Conservation (phyloP, 2,113 vertebrate genomes). For the Theristicus caerulescens region DNA sequence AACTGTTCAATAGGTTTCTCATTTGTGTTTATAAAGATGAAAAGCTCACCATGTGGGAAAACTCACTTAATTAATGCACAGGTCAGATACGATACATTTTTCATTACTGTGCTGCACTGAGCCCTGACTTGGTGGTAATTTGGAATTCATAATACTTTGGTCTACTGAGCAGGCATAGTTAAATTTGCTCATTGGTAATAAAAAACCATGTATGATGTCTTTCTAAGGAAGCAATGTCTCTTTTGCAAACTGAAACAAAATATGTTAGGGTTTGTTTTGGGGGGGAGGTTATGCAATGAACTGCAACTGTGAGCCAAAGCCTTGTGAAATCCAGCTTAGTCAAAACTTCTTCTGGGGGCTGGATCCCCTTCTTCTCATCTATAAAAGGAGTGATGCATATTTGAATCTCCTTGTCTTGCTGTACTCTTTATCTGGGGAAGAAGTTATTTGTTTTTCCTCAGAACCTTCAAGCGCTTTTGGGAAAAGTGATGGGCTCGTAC, state of each 20-base stretch:
- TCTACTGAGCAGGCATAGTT: background rate
- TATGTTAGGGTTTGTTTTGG: background rate
- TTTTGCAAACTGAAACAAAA: background rate
- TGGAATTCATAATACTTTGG: background rate
- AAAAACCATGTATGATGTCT: background rate
- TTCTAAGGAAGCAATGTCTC: background rate
- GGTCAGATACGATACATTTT: background rate
- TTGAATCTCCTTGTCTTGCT: background rate
- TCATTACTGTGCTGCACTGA: background rate
- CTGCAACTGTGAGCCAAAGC: background rate
- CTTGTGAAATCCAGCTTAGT: background rate
- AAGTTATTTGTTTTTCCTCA: background rate
- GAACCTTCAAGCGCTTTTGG: background rate
- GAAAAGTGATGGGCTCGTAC: fast-evolving
- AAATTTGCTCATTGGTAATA: background rate
- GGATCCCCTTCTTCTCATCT: background rate
- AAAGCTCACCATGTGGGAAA: background rate
- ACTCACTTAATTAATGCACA: background rate
- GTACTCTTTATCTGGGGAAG: background rate
- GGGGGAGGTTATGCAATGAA: background rate
- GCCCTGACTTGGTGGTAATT: background rate
- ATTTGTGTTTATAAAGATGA: background rate
- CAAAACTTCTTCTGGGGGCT: background rate
- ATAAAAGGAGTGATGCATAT: background rate
- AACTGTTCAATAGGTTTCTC: background rate